Conservation (phyloP, 2,888 invertebrate species). For the Acrobasis repandana region DNA sequence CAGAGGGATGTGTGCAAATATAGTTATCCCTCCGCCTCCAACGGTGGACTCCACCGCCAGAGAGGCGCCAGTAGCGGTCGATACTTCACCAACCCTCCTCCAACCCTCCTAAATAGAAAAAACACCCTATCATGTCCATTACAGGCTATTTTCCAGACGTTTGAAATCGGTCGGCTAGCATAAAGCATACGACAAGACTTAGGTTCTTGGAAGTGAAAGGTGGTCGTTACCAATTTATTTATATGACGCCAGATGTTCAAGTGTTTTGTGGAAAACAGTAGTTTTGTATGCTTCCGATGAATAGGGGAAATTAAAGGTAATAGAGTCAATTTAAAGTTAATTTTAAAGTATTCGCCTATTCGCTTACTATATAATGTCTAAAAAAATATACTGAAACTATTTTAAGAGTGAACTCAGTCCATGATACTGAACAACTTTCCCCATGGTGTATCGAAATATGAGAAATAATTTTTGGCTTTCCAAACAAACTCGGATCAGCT, state of each 20-base stretch:
- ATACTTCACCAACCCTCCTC: slow-evolving; percentile 21
- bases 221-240: slow-evolving; percentile 17
- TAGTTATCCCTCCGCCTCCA: slow-evolving; percentile 4
- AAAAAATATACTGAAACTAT: too few species aligned
- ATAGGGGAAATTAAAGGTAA: not conserved
- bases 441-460: too few species aligned
- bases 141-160: not conserved
- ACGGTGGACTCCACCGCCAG: slow-evolving; percentile 16
- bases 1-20: slow-evolving; percentile 13
- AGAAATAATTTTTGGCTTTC: too few species aligned
- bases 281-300: not conserved
- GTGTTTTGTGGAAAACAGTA: slow-evolving; percentile 21
- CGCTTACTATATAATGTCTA: too few species aligned
- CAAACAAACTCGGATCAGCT: too few species aligned
- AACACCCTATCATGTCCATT: not conserved
- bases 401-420: too few species aligned
- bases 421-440: too few species aligned
- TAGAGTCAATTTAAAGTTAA: not conserved
- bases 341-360: not conserved
- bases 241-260: slow-evolving; percentile 21
- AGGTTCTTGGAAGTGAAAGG: slow-evolving; percentile 21
- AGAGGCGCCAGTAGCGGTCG: slow-evolving; percentile 24
- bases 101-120: slow-evolving; percentile 7
- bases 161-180: not conserved
- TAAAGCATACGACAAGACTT: slow-evolving; percentile 14